phyloP scores from a whole-genome alignment of 30 jellyfish, hydroid and myxozoan species.

The Catostylus mosaicus region DNA sequence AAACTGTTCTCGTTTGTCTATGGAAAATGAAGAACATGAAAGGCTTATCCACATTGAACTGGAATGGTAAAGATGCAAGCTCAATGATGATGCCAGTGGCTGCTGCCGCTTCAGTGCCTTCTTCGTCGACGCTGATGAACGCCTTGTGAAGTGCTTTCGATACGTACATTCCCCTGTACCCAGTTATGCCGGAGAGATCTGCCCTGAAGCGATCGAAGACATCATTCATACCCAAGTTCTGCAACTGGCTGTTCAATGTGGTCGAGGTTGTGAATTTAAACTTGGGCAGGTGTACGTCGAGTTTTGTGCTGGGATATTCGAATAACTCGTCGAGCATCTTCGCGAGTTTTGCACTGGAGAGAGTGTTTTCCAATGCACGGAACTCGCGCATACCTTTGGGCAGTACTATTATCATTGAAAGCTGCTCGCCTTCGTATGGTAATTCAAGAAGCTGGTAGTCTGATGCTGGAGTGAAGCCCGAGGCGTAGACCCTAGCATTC shows the following conservation, averaged over 20 bases:
- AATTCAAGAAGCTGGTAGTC: conserved; percentile 56
- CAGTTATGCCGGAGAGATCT: conserved; percentile 75
- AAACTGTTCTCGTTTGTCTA: conserved; percentile 48
- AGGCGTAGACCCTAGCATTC: conserved; percentile 26
- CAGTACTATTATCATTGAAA: conserved; percentile 60
- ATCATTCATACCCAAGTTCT: conserved; percentile 63
- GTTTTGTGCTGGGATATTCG: conserved; percentile 31
- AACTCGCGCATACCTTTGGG: conserved; percentile 18
- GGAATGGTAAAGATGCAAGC: conserved; percentile 54
- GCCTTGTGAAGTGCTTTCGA: conserved; percentile 71
- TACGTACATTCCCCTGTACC: conserved; percentile 67
- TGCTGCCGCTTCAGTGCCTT: conserved; percentile 89
- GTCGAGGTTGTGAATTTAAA: conserved; percentile 40
- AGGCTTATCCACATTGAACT: conserved; percentile 63
- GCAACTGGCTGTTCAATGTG: conserved; percentile 21
- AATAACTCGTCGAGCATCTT: conserved; percentile 25
- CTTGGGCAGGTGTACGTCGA: conserved; percentile 64
- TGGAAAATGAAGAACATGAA: conserved; percentile 62
- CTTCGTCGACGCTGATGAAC: conserved; percentile 68
- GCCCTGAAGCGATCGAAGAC: conserved; percentile 56
- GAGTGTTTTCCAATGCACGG: conserved; percentile 19
- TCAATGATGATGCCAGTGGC: conserved; percentile 69
- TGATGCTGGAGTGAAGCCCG: conserved; percentile 38
- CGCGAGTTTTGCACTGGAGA: conserved; percentile 3
- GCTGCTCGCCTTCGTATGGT: conserved; percentile 62